A percentile compares a stretch with the other conserved stretches of the same genome.
These are phyloP conservation scores for Trachurus trachurus DNA, from an alignment of 2,797 vertebrate genomes.

Conservation along the genomic window DNA sequence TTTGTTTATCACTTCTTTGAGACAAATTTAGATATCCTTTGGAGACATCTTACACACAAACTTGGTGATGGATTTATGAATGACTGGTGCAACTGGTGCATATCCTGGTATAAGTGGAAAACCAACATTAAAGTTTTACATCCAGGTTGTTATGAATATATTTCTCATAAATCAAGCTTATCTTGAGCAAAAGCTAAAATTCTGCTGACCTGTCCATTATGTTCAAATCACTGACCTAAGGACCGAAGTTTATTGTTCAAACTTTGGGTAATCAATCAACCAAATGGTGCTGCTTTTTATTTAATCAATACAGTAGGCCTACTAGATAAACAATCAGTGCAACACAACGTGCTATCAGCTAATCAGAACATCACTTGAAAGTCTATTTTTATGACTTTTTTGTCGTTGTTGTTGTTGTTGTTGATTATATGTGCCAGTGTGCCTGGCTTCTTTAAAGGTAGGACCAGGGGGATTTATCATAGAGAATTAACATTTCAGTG, in stretches of 20 bases:
- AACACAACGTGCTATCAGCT: constrained; percentile 48
- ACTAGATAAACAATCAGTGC: constrained; percentile 70
- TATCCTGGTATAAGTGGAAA: constrained; percentile 13
- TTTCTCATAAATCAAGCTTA: background rate
- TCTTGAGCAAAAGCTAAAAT: constrained; percentile 23
- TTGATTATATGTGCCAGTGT: constrained; percentile 46
- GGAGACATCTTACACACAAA: background rate
- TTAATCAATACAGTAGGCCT: constrained; percentile 52
- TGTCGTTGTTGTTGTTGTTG: background rate
- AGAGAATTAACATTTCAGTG: constrained; percentile 19
- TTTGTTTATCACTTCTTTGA: background rate
- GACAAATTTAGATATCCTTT: background rate
- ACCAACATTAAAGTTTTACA: background rate
- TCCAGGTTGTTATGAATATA: constrained; percentile 2
- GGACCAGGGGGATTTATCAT: constrained; percentile 35
- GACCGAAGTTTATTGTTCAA: constrained; percentile 46
- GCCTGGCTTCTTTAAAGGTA: constrained; percentile 33
- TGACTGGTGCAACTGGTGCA: constrained; percentile 15
- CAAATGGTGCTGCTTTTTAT: constrained; percentile 76
- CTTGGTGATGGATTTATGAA: constrained; percentile 11
- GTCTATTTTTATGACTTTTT: constrained; percentile 66
- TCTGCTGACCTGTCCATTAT: constrained; percentile 16
- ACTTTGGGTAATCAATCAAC: constrained; percentile 61
- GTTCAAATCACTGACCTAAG: constrained; percentile 37
- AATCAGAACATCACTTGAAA: constrained; percentile 49